Evolutionary conservation across 2,797 vertebrate genomes (phyloP).

Genomic region (Neosilurus mollespiculum): DNA sequence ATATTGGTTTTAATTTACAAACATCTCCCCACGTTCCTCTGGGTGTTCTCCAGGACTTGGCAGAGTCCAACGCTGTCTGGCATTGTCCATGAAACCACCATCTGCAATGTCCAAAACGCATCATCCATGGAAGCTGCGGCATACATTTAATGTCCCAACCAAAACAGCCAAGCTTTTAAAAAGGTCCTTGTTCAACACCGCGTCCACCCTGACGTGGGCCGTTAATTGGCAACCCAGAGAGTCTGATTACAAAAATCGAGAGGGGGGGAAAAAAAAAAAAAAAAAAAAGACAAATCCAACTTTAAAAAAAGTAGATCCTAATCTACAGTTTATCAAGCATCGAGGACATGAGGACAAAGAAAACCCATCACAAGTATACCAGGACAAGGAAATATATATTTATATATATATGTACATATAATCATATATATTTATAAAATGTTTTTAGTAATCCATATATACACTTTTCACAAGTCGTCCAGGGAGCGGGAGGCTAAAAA

Average conservation of each 20-base stretch:
- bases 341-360: slow-evolving; percentile 75
- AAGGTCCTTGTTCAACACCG: slow-evolving; percentile 32
- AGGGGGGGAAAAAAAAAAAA: slow-evolving; percentile 49
- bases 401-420: slow-evolving; percentile 75
- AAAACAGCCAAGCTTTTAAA: slow-evolving; percentile 38
- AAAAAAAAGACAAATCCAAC: slow-evolving; percentile 49
- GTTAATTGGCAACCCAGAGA: slow-evolving; percentile 63
- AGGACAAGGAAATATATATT: slow-evolving; percentile 77
- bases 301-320: slow-evolving; percentile 56
- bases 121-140: neutral
- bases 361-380: slow-evolving; percentile 79
- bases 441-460: slow-evolving; percentile 87
- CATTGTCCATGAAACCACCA: slow-evolving; percentile 44
- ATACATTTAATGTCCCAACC: slow-evolving; percentile 56
- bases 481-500: slow-evolving; percentile 67
- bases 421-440: slow-evolving; percentile 78
- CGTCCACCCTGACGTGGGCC: slow-evolving; percentile 1
- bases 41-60: slow-evolving; percentile 47
- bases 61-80: slow-evolving; percentile 45
- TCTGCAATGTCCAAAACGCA: slow-evolving; percentile 25
- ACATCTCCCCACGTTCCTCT: slow-evolving; percentile 60
- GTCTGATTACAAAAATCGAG: slow-evolving; percentile 66
- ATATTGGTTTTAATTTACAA: slow-evolving; percentile 74
- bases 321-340: slow-evolving; percentile 69
- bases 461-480: slow-evolving; percentile 89